Evolutionary conservation across 2,797 vertebrate genomes (phyloP).

Genomic region (Gobio occitaniae): DNA sequence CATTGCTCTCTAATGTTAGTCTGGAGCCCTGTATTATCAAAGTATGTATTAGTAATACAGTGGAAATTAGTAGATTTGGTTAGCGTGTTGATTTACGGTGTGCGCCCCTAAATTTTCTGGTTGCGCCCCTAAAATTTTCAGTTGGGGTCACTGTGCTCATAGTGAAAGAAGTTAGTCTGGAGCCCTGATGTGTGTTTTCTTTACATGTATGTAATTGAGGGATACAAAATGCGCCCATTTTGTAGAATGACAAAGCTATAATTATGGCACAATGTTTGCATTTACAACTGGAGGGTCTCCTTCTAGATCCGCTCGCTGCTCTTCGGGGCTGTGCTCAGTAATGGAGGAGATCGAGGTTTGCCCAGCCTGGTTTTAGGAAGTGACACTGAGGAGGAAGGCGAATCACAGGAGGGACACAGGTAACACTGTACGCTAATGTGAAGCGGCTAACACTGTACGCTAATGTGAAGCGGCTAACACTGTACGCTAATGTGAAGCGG

Average conservation of each 20-base stretch:
- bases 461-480: neutral
- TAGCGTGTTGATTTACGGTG: too few species aligned
- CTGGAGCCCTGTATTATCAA: too few species aligned
- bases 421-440: neutral
- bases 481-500: neutral
- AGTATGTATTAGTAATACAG: too few species aligned
- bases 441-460: slow-evolving; percentile 13
- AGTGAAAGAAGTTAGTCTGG: too few species aligned
- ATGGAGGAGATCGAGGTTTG: slow-evolving; percentile 59
- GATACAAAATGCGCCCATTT: neutral
- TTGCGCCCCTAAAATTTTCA: too few species aligned
- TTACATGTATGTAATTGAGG: neutral
- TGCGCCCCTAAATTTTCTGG: too few species aligned
- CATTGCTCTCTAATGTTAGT: too few species aligned
- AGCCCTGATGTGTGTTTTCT: too few species aligned
- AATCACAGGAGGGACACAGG: slow-evolving; percentile 25
- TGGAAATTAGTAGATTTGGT: too few species aligned
- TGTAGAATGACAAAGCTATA: neutral
- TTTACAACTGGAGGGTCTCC: neutral
- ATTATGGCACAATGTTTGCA: neutral
- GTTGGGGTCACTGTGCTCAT: too few species aligned
- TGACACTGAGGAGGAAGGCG: slow-evolving; percentile 80
- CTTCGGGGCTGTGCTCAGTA: slow-evolving; percentile 83
- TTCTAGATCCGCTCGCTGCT: slow-evolving; percentile 86
- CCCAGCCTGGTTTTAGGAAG: slow-evolving; percentile 81